Evolutionary conservation across 1,140 invertebrate species (phyloP), one percentile per base, ranked within the genome.

Genomic region (Cardiocondyla obscurior): DNA sequence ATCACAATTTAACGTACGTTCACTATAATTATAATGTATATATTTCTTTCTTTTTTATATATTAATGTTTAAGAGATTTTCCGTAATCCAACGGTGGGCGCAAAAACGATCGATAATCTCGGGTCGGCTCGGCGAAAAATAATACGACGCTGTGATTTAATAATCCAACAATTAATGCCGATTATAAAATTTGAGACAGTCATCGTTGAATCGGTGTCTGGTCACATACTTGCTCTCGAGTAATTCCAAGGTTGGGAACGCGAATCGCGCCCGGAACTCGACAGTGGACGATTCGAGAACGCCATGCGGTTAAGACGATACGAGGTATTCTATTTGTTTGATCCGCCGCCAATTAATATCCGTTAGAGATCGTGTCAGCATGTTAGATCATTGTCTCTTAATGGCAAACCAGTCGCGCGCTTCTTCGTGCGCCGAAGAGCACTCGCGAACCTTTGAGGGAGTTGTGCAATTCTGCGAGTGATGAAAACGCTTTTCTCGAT

Each of bases 291-390:
- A 12, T 51, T 79, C 7, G 46, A 79, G 55, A 79, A 25, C 62
- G 16, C 7, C 42, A 79, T 16, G 12, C 46, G 42, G 3, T 62
- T 74, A 57, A 76, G 53, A 28, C 58, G 36, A 83, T 39, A n/a
- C 57, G 14, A 64, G 42, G 16, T 39, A 67, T 67, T 67, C 46
- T 39, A 77, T 51, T 67, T 77, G 60, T 67, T 79, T 69, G 46
- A 69, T 67, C 62, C 62, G 74, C 74, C 62, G 46, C 22, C 74
- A 67, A 79, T 69, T 69, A 79, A 79, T 65, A 33, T 25, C 22
- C 44, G 22, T 74, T 46, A 74, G 14, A 8, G 14, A n/a, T 46
- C 60, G 64, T 67, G 62, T 69, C 33, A 67, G 62, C 33, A 79
- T 53, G 36, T 65, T 53, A 67, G 16, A 12, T 67, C 46, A 79